A percentile compares a stretch with the other conserved stretches of the same genome.
These are phyloP conservation scores for Myotis vivesi DNA, from an alignment of 2,797 vertebrate species.

Conservation along the genomic window DNA sequence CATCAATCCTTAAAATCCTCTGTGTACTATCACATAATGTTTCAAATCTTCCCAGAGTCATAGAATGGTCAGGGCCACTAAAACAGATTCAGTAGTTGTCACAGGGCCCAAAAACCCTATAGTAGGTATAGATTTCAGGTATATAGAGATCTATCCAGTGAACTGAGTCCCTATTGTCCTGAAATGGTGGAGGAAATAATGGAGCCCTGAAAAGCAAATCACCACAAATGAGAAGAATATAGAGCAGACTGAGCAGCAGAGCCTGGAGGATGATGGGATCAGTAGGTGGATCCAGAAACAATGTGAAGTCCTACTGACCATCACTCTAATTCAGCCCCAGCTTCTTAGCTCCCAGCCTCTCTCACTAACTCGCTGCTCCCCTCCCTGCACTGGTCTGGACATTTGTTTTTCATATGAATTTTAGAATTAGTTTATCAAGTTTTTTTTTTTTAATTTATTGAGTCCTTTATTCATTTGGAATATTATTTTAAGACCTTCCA, in stretches of 20 bases:
- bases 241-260: neutral
- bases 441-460: too few relatives aligned
- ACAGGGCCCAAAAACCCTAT: neutral
- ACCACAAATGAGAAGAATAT: neutral
- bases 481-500: neutral
- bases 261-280: neutral
- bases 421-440: constrained; percentile 16
- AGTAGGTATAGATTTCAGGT: neutral
- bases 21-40: neutral
- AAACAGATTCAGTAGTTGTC: neutral
- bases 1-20: neutral
- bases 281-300: neutral
- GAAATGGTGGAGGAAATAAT: neutral
- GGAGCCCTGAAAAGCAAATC: neutral
- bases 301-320: neutral
- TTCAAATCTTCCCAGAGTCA: neutral
- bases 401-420: constrained; percentile 7
- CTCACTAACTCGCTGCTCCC: neutral
- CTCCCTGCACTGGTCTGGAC: neutral
- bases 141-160: neutral
- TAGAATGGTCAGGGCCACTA: neutral
- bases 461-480: neutral
- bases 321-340: neutral
- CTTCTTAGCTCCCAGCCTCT: neutral
- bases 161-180: neutral